Evolutionary conservation across 2,888 invertebrate genomes (phyloP), one percentile per base, ranked within the genome.

Genomic region (Coelinius sp.): DNA sequence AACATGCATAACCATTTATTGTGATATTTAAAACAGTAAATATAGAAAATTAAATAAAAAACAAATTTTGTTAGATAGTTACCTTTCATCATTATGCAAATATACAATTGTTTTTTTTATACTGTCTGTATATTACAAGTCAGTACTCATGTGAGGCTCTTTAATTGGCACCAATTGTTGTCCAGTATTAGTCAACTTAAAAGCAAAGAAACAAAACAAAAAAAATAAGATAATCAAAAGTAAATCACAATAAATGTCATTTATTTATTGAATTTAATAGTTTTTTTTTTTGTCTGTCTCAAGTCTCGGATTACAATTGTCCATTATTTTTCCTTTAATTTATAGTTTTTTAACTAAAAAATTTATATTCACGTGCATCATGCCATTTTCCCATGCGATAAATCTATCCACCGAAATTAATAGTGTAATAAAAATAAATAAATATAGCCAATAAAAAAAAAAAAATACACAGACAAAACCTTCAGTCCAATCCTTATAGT

Each of bases 131-230:
- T 63, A 81, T 86, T 86, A 86, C 86, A 86, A 87, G 83, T 86
- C 86, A 85, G 86, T 86, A 85, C 85, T 84, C 83, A 84, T 85
- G 83, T 86, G 85, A 82, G 84, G 83, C 84, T 86, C 85, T 86
- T 85, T 86, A 82, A 82, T 86, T 84, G 85, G 83, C 86, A 83
- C 83, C 84, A 83, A 80, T 79, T 84, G 84, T 82, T 85, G 85
- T 85, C 86, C 86, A 81, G 85, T 86, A 86, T 85, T 86, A 86
- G 86, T 86, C 86, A 87, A 87, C 86, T 87, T 87, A 86, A 86
- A 87, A 86, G 84, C 84, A 85, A 83, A 83, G 80, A 81, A 83
- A 81, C 76, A 80, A 74, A 77, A 77, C 77, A 84, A 81, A 80
- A 79, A 74, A 78, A 79, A 79, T 76, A 76, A 76, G 56, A 73